Evolutionary conservation across 1,140 invertebrate genomes (phyloP), one percentile per base, ranked within the genome.

Genomic region (Drosophila setifemur): DNA sequence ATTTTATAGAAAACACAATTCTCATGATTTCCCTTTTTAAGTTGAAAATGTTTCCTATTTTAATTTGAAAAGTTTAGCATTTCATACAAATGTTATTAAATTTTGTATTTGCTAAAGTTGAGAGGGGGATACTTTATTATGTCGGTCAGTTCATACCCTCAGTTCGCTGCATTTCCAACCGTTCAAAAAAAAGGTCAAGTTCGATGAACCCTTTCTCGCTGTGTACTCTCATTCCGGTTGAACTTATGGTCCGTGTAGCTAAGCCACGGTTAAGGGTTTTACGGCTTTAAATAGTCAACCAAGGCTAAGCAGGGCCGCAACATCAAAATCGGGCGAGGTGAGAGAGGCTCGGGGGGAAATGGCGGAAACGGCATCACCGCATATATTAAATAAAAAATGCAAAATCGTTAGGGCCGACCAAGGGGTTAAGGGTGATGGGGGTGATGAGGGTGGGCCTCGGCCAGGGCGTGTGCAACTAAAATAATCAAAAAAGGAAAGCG

Each of bases 311-410:
- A 47, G 57, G 60, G 55, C 40, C 47, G 28, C 69, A 63, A 71
- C 31, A 71, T 52, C 45, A 52, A 35, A 37, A 43, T 11, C 25
- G n/a, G 21, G 9, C 4, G 25, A 11, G 19, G 4, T 28, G 5
- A 25, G 11, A 19, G 19, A 6, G 40, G 12, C n/a, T n/a, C n/a
- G 31, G 55, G 19, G 54, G 7, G 28, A 12, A 19, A 23, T 12
- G 3, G n/a, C 18, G 43, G 18, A 43, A 28, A 25, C 4, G 68
- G 11, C 58, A 73, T 44, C 67, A 47, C 47, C 68, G 70, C 73
- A 75, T 76, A 76, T 71, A 64, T 76, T 75, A 76, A 76, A 82
- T 72, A 72, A 67, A 74, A 73, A 76, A 77, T 69, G 78, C 53
- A 53, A 82, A 82, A 76, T 53, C 45, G 49, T 57, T 64, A 26